phyloP scores from a whole-genome alignment of 2,113 vertebrate genomes.

The Rhinolophus sinicus region DNA sequence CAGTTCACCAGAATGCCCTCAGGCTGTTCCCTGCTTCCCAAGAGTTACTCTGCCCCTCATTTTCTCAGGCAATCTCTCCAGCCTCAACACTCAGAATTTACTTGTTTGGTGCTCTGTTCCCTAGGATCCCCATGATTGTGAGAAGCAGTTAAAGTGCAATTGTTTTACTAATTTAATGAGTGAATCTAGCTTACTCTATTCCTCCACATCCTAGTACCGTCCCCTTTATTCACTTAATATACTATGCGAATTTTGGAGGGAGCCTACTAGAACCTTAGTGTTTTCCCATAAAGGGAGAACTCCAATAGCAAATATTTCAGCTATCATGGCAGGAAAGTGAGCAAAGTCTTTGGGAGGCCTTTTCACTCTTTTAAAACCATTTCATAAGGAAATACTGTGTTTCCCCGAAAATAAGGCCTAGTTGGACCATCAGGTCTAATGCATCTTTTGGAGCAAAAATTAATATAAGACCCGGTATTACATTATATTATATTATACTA shows the following conservation, averaged over 20 bases:
- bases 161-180: slow-evolving; percentile 36
- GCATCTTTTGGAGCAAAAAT: too few species aligned
- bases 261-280: not conserved
- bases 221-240: not conserved
- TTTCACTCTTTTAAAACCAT: not conserved
- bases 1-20: slow-evolving; percentile 67
- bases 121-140: not conserved
- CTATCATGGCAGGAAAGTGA: not conserved
- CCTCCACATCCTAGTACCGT: not conserved
- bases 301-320: not conserved
- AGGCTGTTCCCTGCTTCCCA: slow-evolving; percentile 38
- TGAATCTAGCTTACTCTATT: not conserved
- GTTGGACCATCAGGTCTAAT: too few species aligned
- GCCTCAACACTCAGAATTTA: not conserved
- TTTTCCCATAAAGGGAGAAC: not conserved
- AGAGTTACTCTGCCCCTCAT: not conserved
- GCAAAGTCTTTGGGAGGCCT: not conserved
- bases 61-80: not conserved
- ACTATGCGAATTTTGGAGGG: not conserved
- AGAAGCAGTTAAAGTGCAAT: slow-evolving; percentile 46
- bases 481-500: too few species aligned
- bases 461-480: too few species aligned
- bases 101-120: not conserved
- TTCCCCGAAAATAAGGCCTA: too few species aligned
- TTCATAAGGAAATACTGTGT: not conserved